A percentile compares a stretch with the other conserved stretches of the same genome.
Evolutionary conservation across 2,113 vertebrate species (phyloP).

Genomic region (Egretta garzetta): DNA sequence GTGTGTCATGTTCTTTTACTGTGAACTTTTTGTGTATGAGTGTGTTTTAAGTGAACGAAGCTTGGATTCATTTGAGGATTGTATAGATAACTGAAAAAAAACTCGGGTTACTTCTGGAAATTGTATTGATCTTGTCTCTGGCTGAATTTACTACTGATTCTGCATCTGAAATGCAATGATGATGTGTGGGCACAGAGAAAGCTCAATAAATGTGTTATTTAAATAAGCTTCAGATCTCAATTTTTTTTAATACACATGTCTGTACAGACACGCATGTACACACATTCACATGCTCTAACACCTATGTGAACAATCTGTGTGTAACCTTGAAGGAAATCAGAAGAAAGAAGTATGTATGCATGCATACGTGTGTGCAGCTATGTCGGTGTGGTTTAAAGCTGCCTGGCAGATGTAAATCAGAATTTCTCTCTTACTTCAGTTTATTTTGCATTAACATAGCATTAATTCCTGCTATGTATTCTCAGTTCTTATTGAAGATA

Average conservation of each 20-base stretch:
- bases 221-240: neutral
- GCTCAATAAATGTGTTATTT: neutral
- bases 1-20: neutral
- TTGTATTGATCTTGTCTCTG: neutral
- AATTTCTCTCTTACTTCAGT: neutral
- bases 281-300: neutral
- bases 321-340: neutral
- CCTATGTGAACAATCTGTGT: neutral
- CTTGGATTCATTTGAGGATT: neutral
- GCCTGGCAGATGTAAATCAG: neutral
- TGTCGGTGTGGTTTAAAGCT: neutral
- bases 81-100: neutral
- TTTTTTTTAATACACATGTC: rapidly evolving
- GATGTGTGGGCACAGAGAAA: neutral
- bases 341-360: neutral
- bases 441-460: neutral
- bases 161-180: neutral
- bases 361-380: neutral
- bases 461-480: neutral
- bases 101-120: neutral
- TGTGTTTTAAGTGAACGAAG: neutral
- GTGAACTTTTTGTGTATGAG: neutral
- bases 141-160: neutral
- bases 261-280: neutral
- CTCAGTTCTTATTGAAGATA: neutral